phyloP scores from a whole-genome alignment of 2,113 vertebrate genomes.

The Sinocyclocheilus maitianheensis region DNA sequence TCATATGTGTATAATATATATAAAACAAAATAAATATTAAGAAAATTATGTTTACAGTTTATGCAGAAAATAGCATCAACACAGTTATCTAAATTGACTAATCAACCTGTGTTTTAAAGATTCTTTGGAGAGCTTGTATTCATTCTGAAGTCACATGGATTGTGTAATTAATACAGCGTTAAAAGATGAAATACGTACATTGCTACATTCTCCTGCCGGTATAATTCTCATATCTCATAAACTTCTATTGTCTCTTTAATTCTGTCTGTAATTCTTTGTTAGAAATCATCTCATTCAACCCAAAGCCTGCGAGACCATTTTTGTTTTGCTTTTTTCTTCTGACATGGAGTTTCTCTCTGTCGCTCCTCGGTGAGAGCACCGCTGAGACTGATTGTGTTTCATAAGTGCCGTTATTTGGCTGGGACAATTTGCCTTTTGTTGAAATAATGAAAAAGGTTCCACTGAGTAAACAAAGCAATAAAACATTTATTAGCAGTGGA shows the following conservation, averaged over 20 bases:
- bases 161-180: neutral
- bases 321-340: constrained; percentile 47
- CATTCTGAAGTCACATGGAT: neutral
- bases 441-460: constrained; percentile 63
- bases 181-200: neutral
- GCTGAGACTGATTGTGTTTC: constrained; percentile 58
- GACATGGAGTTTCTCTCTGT: constrained; percentile 54
- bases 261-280: constrained; percentile 42
- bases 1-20: neutral
- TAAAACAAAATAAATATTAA: neutral
- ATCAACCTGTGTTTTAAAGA: neutral
- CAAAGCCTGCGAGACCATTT: neutral
- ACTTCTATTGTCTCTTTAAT: constrained; percentile 44
- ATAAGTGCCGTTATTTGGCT: constrained; percentile 69
- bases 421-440: constrained; percentile 60
- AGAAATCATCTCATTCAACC: constrained; percentile 19
- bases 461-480: constrained; percentile 75
- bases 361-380: constrained; percentile 11
- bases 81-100: neutral
- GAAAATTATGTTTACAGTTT: neutral
- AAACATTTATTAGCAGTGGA: constrained; percentile 69
- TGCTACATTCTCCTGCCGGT: neutral
- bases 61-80: neutral
- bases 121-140: neutral
- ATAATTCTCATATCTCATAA: constrained; percentile 41